phyloP scores from a whole-genome alignment of 2,797 vertebrate genomes.

The Petrocephalus schoutedeni region DNA sequence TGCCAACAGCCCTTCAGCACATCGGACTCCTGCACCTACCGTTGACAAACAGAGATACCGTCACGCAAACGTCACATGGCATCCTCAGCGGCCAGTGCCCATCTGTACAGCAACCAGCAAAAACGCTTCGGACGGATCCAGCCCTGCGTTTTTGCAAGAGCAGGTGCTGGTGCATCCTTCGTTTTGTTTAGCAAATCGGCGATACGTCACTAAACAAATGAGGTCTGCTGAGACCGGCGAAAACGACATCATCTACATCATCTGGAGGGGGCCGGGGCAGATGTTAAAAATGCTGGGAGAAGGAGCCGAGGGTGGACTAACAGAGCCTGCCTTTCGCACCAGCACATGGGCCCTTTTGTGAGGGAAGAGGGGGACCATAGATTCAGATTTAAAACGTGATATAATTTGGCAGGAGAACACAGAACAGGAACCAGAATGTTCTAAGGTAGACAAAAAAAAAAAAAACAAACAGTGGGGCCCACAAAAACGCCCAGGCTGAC shows the following conservation, averaged over 20 bases:
- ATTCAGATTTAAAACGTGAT: background rate
- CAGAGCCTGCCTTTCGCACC: background rate
- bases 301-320: background rate
- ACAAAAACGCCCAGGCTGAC: background rate
- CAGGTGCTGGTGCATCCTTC: background rate
- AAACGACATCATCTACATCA: background rate
- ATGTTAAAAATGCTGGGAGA: background rate
- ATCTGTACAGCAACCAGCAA: too few relatives aligned
- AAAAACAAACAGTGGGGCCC: background rate
- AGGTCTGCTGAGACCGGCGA: background rate
- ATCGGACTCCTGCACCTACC: constrained; percentile 3
- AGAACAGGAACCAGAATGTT: background rate
- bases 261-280: background rate
- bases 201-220: background rate
- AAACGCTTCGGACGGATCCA: background rate
- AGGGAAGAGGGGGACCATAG: background rate
- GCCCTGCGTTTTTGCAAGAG: background rate
- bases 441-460: background rate
- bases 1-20: constrained; percentile 3
- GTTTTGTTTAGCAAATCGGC: background rate
- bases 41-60: background rate
- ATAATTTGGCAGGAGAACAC: background rate
- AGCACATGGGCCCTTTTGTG: background rate
- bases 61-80: background rate
- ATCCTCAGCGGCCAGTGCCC: background rate